Percentiles rank a stretch among this genome's conserved stretches.
phyloP scores from a whole-genome alignment of 2,888 invertebrate genomes.

The Vannuccia rotundouncinata region DNA sequence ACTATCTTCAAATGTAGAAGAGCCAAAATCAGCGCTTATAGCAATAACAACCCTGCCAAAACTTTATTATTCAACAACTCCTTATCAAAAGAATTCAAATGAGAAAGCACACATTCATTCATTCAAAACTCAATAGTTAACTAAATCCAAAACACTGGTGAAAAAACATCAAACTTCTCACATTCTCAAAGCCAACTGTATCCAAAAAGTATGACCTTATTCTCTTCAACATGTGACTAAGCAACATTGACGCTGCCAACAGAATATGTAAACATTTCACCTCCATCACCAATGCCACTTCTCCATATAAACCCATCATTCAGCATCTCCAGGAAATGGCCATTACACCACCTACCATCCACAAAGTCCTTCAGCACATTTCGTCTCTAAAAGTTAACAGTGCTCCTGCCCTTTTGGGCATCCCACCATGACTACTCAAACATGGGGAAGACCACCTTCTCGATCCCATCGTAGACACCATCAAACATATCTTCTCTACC shows the following conservation, averaged over 20 bases:
- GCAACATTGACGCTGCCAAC: not conserved
- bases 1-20: not conserved
- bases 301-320: not conserved
- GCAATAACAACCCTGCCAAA: not conserved
- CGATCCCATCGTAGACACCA: not conserved
- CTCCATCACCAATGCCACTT: not conserved
- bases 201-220: not conserved
- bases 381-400: not conserved
- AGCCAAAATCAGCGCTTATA: not conserved
- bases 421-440: not conserved
- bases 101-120: not conserved
- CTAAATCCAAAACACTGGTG: not conserved
- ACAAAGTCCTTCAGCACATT: not conserved
- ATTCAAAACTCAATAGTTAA: not conserved
- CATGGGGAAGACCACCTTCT: not conserved
- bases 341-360: not conserved
- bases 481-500: not conserved
- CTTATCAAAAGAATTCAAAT: not conserved
- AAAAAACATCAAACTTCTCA: not conserved
- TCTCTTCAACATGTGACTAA: not conserved
- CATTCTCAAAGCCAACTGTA: not conserved
- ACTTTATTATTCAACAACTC: not conserved
- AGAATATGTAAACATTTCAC: not conserved
- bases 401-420: not conserved
- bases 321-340: not conserved